These are phyloP conservation scores for Coelinius sp. DNA, from an alignment of 2,888 invertebrate species.

Conservation along the genomic window DNA sequence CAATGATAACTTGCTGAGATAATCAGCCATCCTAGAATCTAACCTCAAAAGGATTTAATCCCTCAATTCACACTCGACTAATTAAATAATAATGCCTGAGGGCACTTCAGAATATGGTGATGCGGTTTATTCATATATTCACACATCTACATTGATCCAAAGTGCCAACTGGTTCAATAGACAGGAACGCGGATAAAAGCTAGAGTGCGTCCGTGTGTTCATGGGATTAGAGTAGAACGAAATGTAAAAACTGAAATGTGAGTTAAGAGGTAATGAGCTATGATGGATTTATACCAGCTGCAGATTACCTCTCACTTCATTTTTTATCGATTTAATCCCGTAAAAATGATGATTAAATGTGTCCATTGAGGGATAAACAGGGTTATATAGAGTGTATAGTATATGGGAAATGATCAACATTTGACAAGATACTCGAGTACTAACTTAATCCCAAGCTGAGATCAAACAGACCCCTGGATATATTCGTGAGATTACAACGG, in stretches of 20 bases:
- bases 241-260: neutral
- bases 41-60: neutral
- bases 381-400: neutral
- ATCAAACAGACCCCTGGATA: conserved; percentile 22
- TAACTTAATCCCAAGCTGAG: conserved; percentile 16
- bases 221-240: neutral
- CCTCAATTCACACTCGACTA: neutral
- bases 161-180: neutral
- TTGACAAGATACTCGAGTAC: conserved; percentile 11
- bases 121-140: neutral
- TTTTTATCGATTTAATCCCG: neutral
- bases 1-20: neutral
- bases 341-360: neutral
- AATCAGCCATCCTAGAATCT: neutral
- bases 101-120: conserved; percentile 1
- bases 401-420: conserved; percentile 12
- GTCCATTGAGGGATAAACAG: neutral
- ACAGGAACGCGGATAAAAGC: conserved; percentile 4
- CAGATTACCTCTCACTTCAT: neutral
- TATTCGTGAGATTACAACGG: conserved; percentile 25
- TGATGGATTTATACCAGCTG: neutral
- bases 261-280: neutral
- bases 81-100: conserved; percentile 2
- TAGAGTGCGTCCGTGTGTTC: conserved; percentile 16
- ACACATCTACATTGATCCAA: neutral